Percentiles rank a stretch among this genome's conserved stretches.
Evolutionary conservation across 2,888 invertebrate genomes (phyloP).

Genomic region (Chrysolina americana): DNA sequence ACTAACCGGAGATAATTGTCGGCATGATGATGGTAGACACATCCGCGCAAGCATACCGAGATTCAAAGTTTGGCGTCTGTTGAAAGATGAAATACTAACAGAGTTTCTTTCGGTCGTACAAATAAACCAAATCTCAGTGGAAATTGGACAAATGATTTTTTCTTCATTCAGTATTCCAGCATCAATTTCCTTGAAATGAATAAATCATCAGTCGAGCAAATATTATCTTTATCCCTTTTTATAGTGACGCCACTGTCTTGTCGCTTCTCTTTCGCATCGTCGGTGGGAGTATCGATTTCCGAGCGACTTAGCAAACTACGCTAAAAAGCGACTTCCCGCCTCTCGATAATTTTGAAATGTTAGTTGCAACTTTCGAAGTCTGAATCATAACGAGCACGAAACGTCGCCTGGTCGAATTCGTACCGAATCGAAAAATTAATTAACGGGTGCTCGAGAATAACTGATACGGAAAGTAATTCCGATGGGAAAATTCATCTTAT

Average conservation of each 20-base stretch:
- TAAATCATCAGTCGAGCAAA: no score
- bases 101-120: no score
- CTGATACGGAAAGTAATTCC: constrained; percentile 18
- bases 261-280: background rate
- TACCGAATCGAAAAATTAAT: constrained; percentile 19
- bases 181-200: no score
- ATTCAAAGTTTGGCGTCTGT: no score
- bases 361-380: constrained; percentile 21
- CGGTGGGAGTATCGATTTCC: constrained; percentile 7
- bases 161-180: no score
- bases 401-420: constrained; percentile 9
- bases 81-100: no score
- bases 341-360: constrained; percentile 31
- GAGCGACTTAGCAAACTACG: constrained; percentile 20
- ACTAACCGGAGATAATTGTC: no score
- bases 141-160: no score
- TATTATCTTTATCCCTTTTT: no score
- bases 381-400: constrained; percentile 28
- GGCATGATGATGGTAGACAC: no score
- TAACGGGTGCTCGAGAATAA: constrained; percentile 13
- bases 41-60: no score
- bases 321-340: constrained; percentile 32
- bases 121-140: no score
- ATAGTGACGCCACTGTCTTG: background rate
- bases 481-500: constrained; percentile 17